Evolutionary conservation across 2,113 vertebrate species (phyloP), one percentile per base, ranked within the genome.

Genomic region (Lasiurus borealis): DNA sequence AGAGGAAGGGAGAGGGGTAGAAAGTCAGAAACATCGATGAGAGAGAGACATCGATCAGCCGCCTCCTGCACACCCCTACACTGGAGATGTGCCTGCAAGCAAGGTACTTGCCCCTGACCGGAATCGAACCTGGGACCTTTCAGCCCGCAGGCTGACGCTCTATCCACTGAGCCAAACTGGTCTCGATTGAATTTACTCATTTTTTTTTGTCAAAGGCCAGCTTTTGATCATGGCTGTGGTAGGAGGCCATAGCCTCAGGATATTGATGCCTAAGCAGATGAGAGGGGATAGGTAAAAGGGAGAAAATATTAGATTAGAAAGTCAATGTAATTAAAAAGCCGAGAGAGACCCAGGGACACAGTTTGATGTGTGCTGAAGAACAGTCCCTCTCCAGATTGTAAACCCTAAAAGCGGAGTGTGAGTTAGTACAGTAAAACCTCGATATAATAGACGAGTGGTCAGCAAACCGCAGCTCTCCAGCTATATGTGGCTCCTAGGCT

Each of bases 171-270:
- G n/a, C n/a, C n/a, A n/a, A n/a, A n/a, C n/a, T n/a, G n/a, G n/a
- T n/a, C n/a, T n/a, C n/a, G n/a, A n/a, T 81, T 88, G 59, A 44
- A n/a, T 91, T 93, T 73, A 40, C 36, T 85, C 23, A 29, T 75
- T 76, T 82, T 16, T n/a, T n/a, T 9, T 90, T 93, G 80, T 66
- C 36, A 62, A 83, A 88, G 86, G 16, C 14, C 1, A 88, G n/a
- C 8, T 90, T 59, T 69, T 29, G 54, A 31, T 29, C 19, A 50
- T 19, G 29, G 48, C 48, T 92, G 23, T 62, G 36, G 77, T 3
- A 19, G 36, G 8, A 40, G 29, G 11, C 8, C 48, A 29, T 12
- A n/a, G 11, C 11, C 40, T 71, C 34, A 44, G 15, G 21, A 82
- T 14, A 46, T 1, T 84, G 72, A 50, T 46, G 23, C 8, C 62